phyloP scores from a whole-genome alignment of 2,888 invertebrate genomes.

The Nomada fucata region DNA sequence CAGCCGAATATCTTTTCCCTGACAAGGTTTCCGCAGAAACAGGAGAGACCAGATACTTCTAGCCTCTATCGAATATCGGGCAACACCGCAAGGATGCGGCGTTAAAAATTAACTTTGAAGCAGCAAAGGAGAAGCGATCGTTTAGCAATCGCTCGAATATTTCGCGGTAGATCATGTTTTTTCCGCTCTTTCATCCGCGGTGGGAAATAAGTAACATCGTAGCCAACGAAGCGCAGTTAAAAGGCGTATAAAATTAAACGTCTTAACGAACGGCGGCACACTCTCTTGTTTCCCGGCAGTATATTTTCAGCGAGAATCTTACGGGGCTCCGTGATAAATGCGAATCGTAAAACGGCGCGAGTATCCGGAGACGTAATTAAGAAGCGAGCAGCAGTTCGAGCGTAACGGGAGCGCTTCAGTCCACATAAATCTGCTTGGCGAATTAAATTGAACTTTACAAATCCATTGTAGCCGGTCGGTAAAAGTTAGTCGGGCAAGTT shows the following conservation, averaged over 20 bases:
- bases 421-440: conserved; percentile 64
- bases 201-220: conserved; percentile 52
- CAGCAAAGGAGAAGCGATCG: not conserved
- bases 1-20: not conserved
- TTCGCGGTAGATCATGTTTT: not conserved
- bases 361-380: conserved; percentile 69
- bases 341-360: conserved; percentile 67
- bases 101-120: too few species aligned
- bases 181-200: not conserved
- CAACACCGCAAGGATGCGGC: too few species aligned
- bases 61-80: too few species aligned
- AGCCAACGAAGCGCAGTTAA: not conserved
- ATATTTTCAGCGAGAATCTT: conserved; percentile 68
- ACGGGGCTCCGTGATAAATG: conserved; percentile 68
- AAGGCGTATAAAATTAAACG: conserved; percentile 65
- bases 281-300: conserved; percentile 65
- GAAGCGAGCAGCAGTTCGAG: conserved; percentile 59
- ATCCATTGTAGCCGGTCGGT: conserved; percentile 55
- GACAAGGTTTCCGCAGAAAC: not conserved
- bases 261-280: conserved; percentile 63
- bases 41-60: too few species aligned
- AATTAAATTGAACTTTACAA: conserved; percentile 71
- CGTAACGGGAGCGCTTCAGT: conserved; percentile 50
- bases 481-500: conserved; percentile 48
- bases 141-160: conserved; percentile 39